Percentiles rank a stretch among this genome's conserved stretches.
Conservation (phyloP, 2,888 invertebrate genomes). For the Spatulosminthurus flaviceps region DNA sequence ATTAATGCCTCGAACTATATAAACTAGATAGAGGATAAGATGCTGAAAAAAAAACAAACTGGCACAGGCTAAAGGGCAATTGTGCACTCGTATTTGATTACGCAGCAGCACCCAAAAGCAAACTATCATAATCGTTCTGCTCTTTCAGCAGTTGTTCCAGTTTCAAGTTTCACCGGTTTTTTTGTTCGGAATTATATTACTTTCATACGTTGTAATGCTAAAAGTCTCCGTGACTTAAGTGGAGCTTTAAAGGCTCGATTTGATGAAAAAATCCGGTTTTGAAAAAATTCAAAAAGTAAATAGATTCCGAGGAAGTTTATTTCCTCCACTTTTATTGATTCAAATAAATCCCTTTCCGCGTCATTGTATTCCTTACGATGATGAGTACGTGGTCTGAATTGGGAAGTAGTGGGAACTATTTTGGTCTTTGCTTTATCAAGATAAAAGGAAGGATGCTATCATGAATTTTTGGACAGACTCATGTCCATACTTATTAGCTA, state of each 20-base stretch:
- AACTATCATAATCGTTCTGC: background rate
- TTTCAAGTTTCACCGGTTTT: slow-evolving; percentile 12
- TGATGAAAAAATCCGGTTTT: background rate
- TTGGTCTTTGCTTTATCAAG: no score
- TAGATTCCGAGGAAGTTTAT: background rate
- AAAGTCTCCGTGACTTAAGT: no score
- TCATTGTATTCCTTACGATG: no score
- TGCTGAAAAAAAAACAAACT: background rate
- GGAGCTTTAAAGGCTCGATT: background rate
- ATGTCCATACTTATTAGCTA: no score
- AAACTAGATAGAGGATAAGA: background rate
- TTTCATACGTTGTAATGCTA: background rate
- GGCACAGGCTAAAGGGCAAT: slow-evolving; percentile 18
- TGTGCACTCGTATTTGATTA: background rate
- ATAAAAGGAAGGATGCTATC: no score
- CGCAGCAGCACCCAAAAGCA: background rate
- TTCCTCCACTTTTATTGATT: background rate
- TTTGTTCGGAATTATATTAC: background rate
- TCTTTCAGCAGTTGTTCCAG: background rate
- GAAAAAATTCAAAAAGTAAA: background rate
- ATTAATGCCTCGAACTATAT: background rate
- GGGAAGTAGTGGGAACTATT: no score
- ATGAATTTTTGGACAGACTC: no score
- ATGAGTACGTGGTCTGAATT: no score
- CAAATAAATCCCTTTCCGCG: slow-evolving; percentile 5